Percentiles rank a stretch among this genome's conserved stretches.
phyloP scores from a whole-genome alignment of 2,888 invertebrate species.

The Acrobasis consociella region DNA sequence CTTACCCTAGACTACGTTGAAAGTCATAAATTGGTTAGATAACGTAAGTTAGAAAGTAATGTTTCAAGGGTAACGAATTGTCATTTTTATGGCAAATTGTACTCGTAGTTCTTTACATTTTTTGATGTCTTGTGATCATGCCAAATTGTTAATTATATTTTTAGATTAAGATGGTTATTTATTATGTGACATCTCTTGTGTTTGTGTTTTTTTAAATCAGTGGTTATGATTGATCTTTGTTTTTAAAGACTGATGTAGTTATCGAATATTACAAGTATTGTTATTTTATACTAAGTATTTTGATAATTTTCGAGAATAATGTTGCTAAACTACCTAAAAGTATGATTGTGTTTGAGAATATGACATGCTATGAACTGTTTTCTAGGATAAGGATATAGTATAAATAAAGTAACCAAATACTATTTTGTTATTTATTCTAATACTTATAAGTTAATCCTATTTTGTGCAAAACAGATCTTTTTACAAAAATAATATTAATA shows the following conservation, averaged over 20 bases:
- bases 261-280: not conserved
- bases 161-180: not conserved
- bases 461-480: conserved; percentile 70
- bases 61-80: no score
- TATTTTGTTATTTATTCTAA: conserved; percentile 62
- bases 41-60: no score
- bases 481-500: conserved; percentile 63
- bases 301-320: not conserved
- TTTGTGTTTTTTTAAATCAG: not conserved
- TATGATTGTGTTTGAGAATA: not conserved
- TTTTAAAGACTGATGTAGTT: conserved; percentile 14
- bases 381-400: not conserved
- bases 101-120: no score
- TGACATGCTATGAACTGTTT: not conserved
- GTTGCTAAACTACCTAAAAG: not conserved
- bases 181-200: not conserved
- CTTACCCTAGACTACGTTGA: no score
- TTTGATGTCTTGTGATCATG: no score
- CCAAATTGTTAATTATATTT: not conserved
- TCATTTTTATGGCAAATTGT: no score
- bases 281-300: no score
- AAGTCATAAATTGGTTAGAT: no score
- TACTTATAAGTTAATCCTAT: conserved; percentile 67
- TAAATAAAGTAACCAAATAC: conserved; percentile 30
- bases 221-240: not conserved